A percentile compares a stretch with the other conserved stretches of the same genome.
Evolutionary conservation across 2,113 vertebrate species (phyloP).

Genomic region (Mohoua ochrocephala): DNA sequence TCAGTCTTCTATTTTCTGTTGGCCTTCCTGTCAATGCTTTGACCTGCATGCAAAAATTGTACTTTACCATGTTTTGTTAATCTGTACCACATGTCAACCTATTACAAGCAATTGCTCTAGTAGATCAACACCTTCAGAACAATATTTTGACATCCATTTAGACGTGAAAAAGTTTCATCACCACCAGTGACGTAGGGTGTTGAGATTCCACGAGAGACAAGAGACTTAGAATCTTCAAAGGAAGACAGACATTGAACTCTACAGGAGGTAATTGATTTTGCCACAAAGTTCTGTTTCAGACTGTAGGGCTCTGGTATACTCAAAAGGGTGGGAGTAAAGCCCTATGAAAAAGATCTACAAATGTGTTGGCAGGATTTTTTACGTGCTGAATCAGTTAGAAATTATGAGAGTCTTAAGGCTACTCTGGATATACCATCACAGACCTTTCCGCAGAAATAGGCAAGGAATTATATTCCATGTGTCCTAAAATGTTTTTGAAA

Average conservation of each 20-base stretch:
- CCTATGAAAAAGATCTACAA: not conserved
- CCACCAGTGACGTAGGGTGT: not conserved
- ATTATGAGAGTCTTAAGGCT: fast-evolving
- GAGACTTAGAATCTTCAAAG: not conserved
- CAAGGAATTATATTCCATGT: not conserved
- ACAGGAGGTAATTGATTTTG: not conserved
- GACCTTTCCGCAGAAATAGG: not conserved
- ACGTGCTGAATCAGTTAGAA: not conserved
- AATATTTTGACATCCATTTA: not conserved
- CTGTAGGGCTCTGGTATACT: not conserved
- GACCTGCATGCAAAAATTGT: not conserved
- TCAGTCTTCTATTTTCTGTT: not conserved
- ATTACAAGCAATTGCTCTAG: not conserved
- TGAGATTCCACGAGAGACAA: not conserved
- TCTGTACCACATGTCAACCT: not conserved
- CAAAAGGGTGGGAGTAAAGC: not conserved
- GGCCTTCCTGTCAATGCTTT: not conserved
- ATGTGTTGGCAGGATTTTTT: not conserved
- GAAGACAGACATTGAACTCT: not conserved
- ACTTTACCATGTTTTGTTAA: not conserved
- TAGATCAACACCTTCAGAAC: not conserved
- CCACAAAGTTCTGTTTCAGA: not conserved
- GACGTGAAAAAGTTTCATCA: not conserved
- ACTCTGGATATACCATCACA: not conserved
- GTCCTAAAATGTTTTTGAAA: not conserved